Conservation (phyloP, 2,797 vertebrate genomes). For the Sitta carolinensis region DNA sequence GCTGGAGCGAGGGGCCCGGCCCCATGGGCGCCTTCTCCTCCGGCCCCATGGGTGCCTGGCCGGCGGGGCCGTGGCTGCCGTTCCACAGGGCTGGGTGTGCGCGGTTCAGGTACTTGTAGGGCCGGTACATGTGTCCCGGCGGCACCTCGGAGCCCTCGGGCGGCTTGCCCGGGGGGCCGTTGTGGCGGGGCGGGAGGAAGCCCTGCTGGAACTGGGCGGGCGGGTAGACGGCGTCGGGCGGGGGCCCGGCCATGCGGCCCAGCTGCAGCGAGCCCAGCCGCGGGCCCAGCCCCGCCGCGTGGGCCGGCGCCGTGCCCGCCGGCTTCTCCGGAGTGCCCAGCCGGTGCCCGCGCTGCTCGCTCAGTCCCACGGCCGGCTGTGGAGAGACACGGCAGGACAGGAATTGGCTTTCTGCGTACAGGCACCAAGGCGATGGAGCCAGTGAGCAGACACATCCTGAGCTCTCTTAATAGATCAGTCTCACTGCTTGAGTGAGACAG, state of each 20-base stretch:
- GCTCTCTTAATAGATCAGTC: too few species aligned
- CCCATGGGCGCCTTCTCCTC: constrained; percentile 70
- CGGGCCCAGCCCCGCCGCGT: constrained; percentile 81
- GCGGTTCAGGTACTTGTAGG: constrained; percentile 78
- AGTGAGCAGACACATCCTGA: too few species aligned
- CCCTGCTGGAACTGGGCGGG: constrained; percentile 78
- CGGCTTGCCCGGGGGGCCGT: constrained; percentile 73
- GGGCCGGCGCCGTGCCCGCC: constrained; percentile 81
- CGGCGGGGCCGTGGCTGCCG: constrained; percentile 55
- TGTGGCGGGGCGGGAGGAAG: constrained; percentile 73
- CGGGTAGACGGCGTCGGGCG: constrained; percentile 83
- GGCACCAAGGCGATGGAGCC: too few species aligned
- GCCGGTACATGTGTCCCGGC: constrained; percentile 69
- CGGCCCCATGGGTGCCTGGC: constrained; percentile 45
- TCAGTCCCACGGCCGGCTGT: constrained; percentile 82
- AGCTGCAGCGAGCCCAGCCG: constrained; percentile 83
- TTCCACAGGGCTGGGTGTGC: constrained; percentile 73
- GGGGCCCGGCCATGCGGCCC: constrained; percentile 74
- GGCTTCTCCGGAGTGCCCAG: constrained; percentile 77
- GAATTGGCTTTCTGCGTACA: too few species aligned
- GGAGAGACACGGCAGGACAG: neutral
- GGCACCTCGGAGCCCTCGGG: constrained; percentile 71
- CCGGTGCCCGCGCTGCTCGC: constrained; percentile 79
- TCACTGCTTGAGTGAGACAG: too few species aligned
- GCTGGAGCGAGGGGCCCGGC: constrained; percentile 76